Evolutionary conservation across 2,113 vertebrate species (phyloP).

Genomic region (Sciurus niger): DNA sequence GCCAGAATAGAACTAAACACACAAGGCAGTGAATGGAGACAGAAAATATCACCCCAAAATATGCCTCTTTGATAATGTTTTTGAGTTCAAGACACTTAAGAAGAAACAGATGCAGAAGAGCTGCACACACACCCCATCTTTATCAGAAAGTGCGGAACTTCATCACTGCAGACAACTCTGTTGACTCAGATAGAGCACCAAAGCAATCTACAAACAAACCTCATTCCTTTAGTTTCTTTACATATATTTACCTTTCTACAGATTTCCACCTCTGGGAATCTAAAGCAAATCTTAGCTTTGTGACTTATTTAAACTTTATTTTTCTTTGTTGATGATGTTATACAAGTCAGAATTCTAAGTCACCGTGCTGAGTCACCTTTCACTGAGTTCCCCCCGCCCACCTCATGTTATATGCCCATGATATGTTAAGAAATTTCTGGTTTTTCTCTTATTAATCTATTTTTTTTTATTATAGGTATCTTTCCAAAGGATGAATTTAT

Average conservation of each 20-base stretch:
- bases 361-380: not conserved
- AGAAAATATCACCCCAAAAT: not conserved
- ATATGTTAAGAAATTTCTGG: not conserved
- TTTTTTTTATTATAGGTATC: not conserved
- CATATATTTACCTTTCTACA: not conserved
- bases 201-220: not conserved
- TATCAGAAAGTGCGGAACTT: not conserved
- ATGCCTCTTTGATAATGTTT: not conserved
- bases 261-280: not conserved
- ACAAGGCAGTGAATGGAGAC: rapidly evolving
- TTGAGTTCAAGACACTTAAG: not conserved
- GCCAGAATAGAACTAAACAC: not conserved
- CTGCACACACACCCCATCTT: not conserved
- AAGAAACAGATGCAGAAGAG: not conserved
- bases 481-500: too few relatives aligned
- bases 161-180: not conserved
- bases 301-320: not conserved
- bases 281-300: not conserved
- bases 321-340: not conserved
- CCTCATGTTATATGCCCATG: not conserved
- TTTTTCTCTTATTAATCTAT: not conserved
- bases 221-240: not conserved
- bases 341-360: not conserved
- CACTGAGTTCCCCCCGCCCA: not conserved
- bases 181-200: too few relatives aligned